Conservation (phyloP, 2,113 vertebrate genomes). For the Corynorhinus townsendii region DNA sequence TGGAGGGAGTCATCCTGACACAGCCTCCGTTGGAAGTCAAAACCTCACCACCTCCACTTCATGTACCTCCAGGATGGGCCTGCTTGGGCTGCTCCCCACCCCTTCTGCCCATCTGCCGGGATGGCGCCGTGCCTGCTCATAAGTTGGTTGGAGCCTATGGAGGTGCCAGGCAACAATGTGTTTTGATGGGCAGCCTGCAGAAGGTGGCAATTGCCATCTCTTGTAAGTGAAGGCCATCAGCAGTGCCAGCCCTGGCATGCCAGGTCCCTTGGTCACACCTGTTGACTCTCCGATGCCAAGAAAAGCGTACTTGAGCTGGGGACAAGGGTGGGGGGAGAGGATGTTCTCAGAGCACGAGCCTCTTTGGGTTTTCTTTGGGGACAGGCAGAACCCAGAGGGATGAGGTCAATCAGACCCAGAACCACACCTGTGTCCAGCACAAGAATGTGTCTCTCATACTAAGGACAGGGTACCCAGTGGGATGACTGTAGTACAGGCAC, state of each 20-base stretch:
- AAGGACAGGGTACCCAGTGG: background rate
- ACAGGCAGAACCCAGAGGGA: constrained; percentile 21
- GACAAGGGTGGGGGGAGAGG: background rate
- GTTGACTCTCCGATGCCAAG: constrained; percentile 79
- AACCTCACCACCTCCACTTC: constrained; percentile 77
- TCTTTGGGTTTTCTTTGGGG: background rate
- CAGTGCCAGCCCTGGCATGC: constrained; percentile 77
- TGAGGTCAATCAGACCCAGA: background rate
- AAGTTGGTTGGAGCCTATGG: constrained; percentile 80
- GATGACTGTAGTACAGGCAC: background rate
- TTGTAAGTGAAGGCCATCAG: constrained; percentile 76
- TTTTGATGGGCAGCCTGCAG: constrained; percentile 82
- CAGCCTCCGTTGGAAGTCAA: constrained; percentile 72
- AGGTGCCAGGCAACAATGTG: constrained; percentile 84
- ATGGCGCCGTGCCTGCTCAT: constrained; percentile 79
- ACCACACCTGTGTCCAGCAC: background rate
- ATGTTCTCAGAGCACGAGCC: background rate
- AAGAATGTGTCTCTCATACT: background rate
- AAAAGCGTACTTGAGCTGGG: constrained; percentile 62
- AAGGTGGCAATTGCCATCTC: constrained; percentile 79
- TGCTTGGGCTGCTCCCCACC: constrained; percentile 73
- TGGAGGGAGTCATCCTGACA: constrained; percentile 67
- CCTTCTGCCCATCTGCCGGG: constrained; percentile 81
- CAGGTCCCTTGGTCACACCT: constrained; percentile 80
- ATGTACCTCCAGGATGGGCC: constrained; percentile 76